Evolutionary conservation across 2,797 vertebrate genomes (phyloP), one percentile per base, ranked within the genome.

Genomic region (Chelmon rostratus): DNA sequence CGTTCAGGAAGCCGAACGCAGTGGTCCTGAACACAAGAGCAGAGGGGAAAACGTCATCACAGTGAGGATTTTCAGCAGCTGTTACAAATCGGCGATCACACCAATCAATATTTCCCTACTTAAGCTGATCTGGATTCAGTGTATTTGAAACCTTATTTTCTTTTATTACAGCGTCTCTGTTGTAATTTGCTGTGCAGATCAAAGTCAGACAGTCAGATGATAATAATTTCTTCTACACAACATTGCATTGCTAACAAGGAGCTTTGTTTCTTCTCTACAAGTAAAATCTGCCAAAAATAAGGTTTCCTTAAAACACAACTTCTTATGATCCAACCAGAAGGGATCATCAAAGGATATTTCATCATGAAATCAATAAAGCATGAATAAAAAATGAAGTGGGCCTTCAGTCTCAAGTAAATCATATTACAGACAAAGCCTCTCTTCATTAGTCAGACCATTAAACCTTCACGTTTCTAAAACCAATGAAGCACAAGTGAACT

Each of bases 1-100:
- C 98, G 0, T 99, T 99, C 83, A 99, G 95, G 94, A 99, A 99
- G 6, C 98, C 98, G 0, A 99, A 99, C 0, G 98, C 98, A 0
- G 98, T 99, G 68, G 96, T 97, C 93, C 98, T 99, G 91, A 8
- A 73, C 70, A 28, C 35, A 78, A 73, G 61, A 77, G 46, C 12
- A 75, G 21, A 84, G 21, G 37, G 31, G 65, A 6, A 56, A 11
- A 67, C 12, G 73, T 9, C 59, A 5, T 64, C 37, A 78, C 8
- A 69, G 18, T 19, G 23, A 50, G 9, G 57, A 47, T 40, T 19
- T 40, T 79, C 54, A 67, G 40, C 40, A 9, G 19, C 10, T 52
- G 19, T 46, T 1, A 38, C 44, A 58, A 7, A 44, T 7, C n/a
- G n/a, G n/a, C n/a, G 42, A 28, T 2, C 10, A 21, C 7, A 28